Conservation (phyloP, 2,888 invertebrate species). For the Drosophila mercatorum region DNA sequence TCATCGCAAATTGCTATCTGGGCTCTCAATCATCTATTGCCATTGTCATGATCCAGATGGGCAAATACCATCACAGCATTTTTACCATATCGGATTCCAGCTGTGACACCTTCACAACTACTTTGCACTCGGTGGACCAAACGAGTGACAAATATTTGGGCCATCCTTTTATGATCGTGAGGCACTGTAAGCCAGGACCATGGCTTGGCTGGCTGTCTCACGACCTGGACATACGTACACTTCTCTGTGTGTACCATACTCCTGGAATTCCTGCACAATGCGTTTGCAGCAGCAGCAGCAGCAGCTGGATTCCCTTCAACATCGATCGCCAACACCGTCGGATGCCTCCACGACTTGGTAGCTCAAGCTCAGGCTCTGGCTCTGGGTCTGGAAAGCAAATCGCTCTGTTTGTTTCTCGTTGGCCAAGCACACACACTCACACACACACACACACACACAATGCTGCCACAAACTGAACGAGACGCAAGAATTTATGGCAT, state of each 20-base stretch:
- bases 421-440: conserved; percentile 23
- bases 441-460: conserved; percentile 32
- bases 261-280: conserved; percentile 70
- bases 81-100: conserved; percentile 63
- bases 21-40: conserved; percentile 48
- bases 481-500: conserved; percentile 78
- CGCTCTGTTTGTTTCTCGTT: conserved; percentile 60
- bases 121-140: conserved; percentile 21
- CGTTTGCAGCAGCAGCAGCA: conserved; percentile 37
- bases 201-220: conserved; percentile 58
- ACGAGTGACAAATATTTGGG: conserved; percentile 69
- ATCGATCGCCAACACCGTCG: conserved; percentile 49
- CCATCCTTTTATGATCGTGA: conserved; percentile 80
- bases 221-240: conserved; percentile 57
- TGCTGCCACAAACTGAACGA: conserved; percentile 62
- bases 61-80: conserved; percentile 47
- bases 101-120: conserved; percentile 52
- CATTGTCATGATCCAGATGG: conserved; percentile 59
- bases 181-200: conserved; percentile 56
- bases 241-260: conserved; percentile 51
- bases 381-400: conserved; percentile 55
- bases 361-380: conserved; percentile 5
- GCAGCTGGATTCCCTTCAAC: conserved; percentile 47
- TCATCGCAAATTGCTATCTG: conserved; percentile 43
- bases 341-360: conserved; percentile 35